Conservation (phyloP, 2,888 invertebrate species). For the Hanleya hanleyi region DNA sequence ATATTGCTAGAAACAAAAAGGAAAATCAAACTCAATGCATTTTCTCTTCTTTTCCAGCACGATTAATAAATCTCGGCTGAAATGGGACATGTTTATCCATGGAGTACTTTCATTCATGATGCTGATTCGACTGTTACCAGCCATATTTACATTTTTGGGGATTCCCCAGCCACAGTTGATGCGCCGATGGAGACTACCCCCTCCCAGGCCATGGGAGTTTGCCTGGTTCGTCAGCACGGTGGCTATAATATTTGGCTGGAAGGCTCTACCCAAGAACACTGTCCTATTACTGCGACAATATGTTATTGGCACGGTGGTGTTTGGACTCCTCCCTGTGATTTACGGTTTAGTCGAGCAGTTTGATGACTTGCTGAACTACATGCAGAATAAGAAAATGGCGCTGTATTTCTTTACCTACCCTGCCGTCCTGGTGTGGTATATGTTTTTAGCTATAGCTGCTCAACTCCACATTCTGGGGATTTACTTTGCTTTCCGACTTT, state of each 20-base stretch:
- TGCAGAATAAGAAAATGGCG: slow-evolving; percentile 80
- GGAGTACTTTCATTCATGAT: slow-evolving; percentile 90
- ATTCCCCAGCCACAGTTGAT: slow-evolving; percentile 91
- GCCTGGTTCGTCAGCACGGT: slow-evolving; percentile 90
- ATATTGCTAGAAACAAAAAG: too few relatives aligned
- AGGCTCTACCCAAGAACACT: slow-evolving; percentile 90
- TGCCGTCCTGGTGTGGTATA: slow-evolving; percentile 93
- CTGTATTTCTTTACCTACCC: slow-evolving; percentile 78
- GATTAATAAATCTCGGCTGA: slow-evolving; percentile 94
- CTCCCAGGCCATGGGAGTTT: slow-evolving; percentile 95
- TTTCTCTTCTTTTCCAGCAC: slow-evolving; percentile 82
- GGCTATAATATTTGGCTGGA: slow-evolving; percentile 87
- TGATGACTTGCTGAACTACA: slow-evolving; percentile 87
- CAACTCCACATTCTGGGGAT: slow-evolving; percentile 79
- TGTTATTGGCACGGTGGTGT: slow-evolving; percentile 82
- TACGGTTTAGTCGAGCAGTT: slow-evolving; percentile 89
- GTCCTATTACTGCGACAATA: slow-evolving; percentile 74
- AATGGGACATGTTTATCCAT: slow-evolving; percentile 95
- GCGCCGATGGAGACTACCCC: slow-evolving; percentile 87
- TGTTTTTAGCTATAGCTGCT: slow-evolving; percentile 87
- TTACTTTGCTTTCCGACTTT: slow-evolving; percentile 65
- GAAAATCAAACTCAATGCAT: too few relatives aligned
- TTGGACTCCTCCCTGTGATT: slow-evolving; percentile 86
- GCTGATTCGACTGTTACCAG: slow-evolving; percentile 92
- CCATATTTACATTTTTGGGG: slow-evolving; percentile 92